phyloP scores from a whole-genome alignment of 1,140 invertebrate species.

The Oscheius sp. region DNA sequence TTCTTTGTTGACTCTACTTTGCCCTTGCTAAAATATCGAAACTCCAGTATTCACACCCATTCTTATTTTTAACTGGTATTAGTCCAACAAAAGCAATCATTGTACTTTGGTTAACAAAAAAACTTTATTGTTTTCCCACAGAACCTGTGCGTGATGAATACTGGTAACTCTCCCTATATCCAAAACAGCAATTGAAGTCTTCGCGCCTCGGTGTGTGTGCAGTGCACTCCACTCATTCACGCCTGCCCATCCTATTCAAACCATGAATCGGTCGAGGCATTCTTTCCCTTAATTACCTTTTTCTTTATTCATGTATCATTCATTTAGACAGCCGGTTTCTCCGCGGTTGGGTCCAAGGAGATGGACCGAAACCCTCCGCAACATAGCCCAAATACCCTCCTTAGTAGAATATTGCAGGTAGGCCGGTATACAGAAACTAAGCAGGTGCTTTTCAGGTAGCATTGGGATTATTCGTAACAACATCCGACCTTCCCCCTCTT shows the following conservation, averaged over 20 bases:
- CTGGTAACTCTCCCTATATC: background rate
- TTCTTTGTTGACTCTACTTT: no score
- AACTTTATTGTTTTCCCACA: no score
- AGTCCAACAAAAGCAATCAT: no score
- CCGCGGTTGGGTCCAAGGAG: background rate
- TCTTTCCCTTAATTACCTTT: background rate
- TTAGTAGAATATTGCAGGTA: conserved; percentile 50
- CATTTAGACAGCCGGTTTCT: background rate
- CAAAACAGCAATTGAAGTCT: background rate
- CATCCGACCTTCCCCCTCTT: conserved; percentile 49
- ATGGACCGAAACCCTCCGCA: conserved; percentile 13
- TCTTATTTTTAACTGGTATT: no score
- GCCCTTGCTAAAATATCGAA: no score
- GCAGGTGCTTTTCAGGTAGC: conserved; percentile 45
- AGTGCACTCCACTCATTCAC: conserved; percentile 3
- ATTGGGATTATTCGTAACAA: conserved; percentile 56
- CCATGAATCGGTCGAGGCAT: no score
- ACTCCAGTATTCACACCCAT: no score
- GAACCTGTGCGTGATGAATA: no score
- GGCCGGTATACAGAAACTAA: background rate
- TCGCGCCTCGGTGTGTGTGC: conserved; percentile 3
- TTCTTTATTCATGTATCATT: background rate
- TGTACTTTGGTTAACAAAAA: no score
- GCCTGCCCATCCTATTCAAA: background rate
- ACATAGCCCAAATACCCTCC: conserved; percentile 38